A percentile compares a stretch with the other conserved stretches of the same genome.
Conservation (phyloP, 2,113 vertebrate species). For the Ammodytes dubius region DNA sequence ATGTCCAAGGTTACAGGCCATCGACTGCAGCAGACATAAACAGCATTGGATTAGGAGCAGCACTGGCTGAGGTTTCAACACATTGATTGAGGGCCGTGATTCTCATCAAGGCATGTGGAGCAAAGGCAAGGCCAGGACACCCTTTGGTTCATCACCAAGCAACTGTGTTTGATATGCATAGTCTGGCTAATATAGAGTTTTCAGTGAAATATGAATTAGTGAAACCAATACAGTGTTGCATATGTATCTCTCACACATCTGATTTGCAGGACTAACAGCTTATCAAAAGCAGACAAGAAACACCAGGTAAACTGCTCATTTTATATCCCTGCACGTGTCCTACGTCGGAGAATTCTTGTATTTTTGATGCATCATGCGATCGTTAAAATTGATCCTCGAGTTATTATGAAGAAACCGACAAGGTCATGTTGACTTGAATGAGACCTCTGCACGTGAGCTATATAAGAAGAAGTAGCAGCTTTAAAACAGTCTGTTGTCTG, state of each 20-base stretch:
- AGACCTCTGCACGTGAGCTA: background rate
- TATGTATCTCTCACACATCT: constrained; percentile 22
- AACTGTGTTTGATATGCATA: constrained; percentile 40
- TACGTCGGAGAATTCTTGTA: background rate
- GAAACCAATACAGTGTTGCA: background rate
- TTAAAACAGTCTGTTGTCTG: background rate
- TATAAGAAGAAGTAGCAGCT: constrained; percentile 3
- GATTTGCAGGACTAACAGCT: constrained; percentile 34
- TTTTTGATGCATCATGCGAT: background rate
- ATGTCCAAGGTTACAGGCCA: constrained; percentile 63
- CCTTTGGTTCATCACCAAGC: constrained; percentile 21
- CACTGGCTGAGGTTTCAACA: constrained; percentile 53
- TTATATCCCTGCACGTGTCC: background rate
- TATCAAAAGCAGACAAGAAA: background rate
- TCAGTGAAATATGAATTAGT: constrained; percentile 39
- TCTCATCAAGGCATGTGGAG: constrained; percentile 65
- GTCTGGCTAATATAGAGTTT: background rate
- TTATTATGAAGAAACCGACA: constrained; percentile 6
- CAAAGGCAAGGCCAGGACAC: constrained; percentile 59
- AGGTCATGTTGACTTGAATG: background rate
- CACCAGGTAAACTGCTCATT: background rate
- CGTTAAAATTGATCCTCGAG: constrained; percentile 25
- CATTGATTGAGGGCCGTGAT: constrained; percentile 56
- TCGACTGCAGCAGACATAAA: constrained; percentile 62
- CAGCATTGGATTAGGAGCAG: constrained; percentile 59